These are phyloP conservation scores for Herminia tarsipennalis DNA, from an alignment of 2,888 invertebrate species.

Conservation along the genomic window DNA sequence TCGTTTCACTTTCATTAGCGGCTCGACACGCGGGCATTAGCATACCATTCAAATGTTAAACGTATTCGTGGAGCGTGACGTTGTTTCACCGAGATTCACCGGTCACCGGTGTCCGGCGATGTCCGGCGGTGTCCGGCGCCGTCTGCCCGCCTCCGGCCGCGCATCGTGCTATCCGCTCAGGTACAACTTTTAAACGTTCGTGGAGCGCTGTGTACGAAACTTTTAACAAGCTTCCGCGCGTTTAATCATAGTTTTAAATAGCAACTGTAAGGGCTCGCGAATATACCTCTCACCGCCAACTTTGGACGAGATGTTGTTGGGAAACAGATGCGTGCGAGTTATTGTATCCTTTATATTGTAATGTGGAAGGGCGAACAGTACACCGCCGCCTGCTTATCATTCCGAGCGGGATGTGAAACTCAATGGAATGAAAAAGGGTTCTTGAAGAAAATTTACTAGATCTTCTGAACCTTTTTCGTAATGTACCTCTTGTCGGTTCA, in stretches of 20 bases:
- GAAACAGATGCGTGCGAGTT: too few relatives aligned
- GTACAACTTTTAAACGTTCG: slow-evolving; percentile 40
- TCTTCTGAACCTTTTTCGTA: too few relatives aligned
- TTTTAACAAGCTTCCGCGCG: slow-evolving; percentile 45
- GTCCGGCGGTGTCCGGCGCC: slow-evolving; percentile 9
- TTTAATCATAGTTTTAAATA: slow-evolving; percentile 44
- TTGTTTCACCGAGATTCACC: slow-evolving; percentile 25
- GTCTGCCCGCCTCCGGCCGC: slow-evolving; percentile 14
- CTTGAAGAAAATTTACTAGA: slow-evolving; percentile 2
- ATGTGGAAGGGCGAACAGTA: not conserved
- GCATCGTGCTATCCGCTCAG: slow-evolving; percentile 19
- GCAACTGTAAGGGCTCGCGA: slow-evolving; percentile 15
- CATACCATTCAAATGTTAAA: slow-evolving; percentile 32
- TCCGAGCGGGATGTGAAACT: slow-evolving; percentile 3
- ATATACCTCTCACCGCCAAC: slow-evolving; percentile 7
- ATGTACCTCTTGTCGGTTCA: slow-evolving; percentile 10
- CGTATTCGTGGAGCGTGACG: slow-evolving; percentile 29
- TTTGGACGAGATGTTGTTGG: slow-evolving; percentile 5
- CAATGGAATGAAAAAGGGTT: slow-evolving; percentile 14
- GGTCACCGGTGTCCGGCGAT: slow-evolving; percentile 4
- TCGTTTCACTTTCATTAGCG: slow-evolving; percentile 33
- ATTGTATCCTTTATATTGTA: not conserved
- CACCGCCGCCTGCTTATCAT: slow-evolving; percentile 10
- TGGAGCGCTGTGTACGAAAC: slow-evolving; percentile 31
- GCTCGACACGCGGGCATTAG: slow-evolving; percentile 23